These are phyloP conservation scores for Drosophila serrata DNA, from an alignment of 1,140 invertebrate species.

Conservation along the genomic window DNA sequence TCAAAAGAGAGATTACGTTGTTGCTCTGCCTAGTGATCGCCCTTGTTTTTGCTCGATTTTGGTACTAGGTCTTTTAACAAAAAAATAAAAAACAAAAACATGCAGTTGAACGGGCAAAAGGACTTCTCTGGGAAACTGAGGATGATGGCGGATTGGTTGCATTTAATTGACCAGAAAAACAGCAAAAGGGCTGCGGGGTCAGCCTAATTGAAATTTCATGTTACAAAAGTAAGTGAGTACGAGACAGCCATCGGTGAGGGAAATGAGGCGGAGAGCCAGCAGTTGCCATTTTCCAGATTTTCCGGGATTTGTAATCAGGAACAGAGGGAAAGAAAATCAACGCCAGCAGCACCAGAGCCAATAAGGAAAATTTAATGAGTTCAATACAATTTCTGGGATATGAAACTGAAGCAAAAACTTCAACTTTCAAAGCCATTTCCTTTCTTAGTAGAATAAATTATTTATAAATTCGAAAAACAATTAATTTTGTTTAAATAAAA, in stretches of 20 bases:
- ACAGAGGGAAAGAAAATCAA: not conserved
- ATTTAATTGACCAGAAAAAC: constrained; percentile 83
- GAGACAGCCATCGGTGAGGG: constrained; percentile 5
- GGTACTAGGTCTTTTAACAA: constrained; percentile 10
- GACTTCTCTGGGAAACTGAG: not conserved
- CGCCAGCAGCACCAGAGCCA: not conserved
- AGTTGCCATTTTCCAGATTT: constrained; percentile 10
- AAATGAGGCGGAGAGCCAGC: not conserved
- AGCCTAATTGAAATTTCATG: constrained; percentile 83
- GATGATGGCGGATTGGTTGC: constrained; percentile 49
- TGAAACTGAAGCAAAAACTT: not conserved
- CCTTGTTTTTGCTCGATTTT: constrained; percentile 8
- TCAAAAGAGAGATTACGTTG: not conserved
- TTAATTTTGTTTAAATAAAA: too few species aligned
- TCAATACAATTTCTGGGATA: not conserved
- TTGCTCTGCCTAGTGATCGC: not conserved
- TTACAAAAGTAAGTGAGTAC: constrained; percentile 65
- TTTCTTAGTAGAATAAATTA: not conserved
- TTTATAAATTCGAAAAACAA: too few species aligned
- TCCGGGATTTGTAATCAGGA: constrained; percentile 42
- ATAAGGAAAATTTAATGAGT: constrained; percentile 8
- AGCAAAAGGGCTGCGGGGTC: constrained; percentile 60
- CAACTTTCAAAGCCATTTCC: too few species aligned
- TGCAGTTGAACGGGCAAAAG: constrained; percentile 8
- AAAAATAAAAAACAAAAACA: constrained; percentile 5